phyloP scores from a whole-genome alignment of 2,888 invertebrate genomes.

The Timema podura region DNA sequence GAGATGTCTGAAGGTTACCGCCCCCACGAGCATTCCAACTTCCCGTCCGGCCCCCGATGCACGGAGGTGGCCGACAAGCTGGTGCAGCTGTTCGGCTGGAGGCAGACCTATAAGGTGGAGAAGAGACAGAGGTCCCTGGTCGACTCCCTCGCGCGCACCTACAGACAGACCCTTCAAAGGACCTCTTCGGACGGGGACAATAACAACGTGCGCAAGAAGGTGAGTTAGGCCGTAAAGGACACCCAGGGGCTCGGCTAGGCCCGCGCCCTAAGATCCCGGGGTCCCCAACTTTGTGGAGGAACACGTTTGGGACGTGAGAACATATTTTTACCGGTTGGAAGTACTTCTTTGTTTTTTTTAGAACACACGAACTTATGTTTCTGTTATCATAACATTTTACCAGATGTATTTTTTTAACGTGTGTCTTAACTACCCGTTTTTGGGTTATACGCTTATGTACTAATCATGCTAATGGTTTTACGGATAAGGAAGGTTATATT shows the following conservation, averaged over 20 bases:
- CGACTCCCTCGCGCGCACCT: slow-evolving; percentile 12
- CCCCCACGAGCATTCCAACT: too few species aligned
- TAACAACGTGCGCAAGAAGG: slow-evolving; percentile 9
- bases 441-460: too few species aligned
- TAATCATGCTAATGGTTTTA: too few species aligned
- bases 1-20: too few species aligned
- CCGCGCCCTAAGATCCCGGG: neutral
- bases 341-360: too few species aligned
- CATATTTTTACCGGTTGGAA: too few species aligned
- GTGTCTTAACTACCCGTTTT: too few species aligned
- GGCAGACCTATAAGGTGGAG: slow-evolving; percentile 75
- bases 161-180: slow-evolving; percentile 6
- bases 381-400: too few species aligned
- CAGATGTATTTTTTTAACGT: too few species aligned
- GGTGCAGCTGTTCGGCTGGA: slow-evolving; percentile 72
- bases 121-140: slow-evolving; percentile 63
- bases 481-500: too few species aligned
- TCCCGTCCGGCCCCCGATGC: slow-evolving; percentile 48
- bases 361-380: too few species aligned
- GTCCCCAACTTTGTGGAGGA: neutral
- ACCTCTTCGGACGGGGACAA: slow-evolving; percentile 2
- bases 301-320: too few species aligned
- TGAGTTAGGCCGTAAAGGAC: neutral
- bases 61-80: slow-evolving; percentile 73
- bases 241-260: neutral